Percentiles rank a stretch among this genome's conserved stretches.
Evolutionary conservation across 2,888 invertebrate genomes (phyloP).

Genomic region (Marasmarcha lunaedactyla): DNA sequence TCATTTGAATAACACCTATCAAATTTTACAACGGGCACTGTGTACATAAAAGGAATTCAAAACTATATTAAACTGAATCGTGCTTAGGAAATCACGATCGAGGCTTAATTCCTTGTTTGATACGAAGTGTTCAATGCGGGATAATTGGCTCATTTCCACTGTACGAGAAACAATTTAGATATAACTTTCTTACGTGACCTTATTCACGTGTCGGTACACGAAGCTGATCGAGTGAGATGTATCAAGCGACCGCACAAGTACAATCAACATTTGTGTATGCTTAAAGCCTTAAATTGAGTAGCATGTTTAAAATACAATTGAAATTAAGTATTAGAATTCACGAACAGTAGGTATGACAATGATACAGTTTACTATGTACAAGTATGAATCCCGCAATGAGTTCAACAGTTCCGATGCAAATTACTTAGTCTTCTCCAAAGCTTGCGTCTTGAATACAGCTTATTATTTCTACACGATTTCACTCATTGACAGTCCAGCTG

Average conservation of each 20-base stretch:
- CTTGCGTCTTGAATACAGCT: no score
- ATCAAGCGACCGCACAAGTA: constrained; percentile 40
- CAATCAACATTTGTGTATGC: constrained; percentile 11
- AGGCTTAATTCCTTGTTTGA: constrained; percentile 18
- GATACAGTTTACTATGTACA: no score
- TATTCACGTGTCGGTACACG: no score
- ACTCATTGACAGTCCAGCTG: constrained; percentile 37
- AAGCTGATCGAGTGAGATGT: constrained; percentile 19
- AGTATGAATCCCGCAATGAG: background rate
- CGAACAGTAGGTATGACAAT: no score
- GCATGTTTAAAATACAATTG: no score
- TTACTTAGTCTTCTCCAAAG: no score
- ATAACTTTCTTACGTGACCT: no score
- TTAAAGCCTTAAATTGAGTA: no score
- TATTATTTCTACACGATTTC: constrained; percentile 30
- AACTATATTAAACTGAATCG: constrained; percentile 16
- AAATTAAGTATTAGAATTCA: no score
- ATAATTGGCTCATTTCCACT: no score
- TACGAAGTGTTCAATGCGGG: no score
- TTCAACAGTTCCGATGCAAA: background rate
- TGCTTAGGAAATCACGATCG: constrained; percentile 22
- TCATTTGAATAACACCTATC: constrained; percentile 44
- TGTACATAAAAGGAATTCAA: background rate
- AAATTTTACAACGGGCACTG: constrained; percentile 26
- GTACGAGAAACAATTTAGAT: no score